These are phyloP conservation scores for Allacma fusca DNA, from an alignment of 2,888 invertebrate genomes.

Conservation along the genomic window DNA sequence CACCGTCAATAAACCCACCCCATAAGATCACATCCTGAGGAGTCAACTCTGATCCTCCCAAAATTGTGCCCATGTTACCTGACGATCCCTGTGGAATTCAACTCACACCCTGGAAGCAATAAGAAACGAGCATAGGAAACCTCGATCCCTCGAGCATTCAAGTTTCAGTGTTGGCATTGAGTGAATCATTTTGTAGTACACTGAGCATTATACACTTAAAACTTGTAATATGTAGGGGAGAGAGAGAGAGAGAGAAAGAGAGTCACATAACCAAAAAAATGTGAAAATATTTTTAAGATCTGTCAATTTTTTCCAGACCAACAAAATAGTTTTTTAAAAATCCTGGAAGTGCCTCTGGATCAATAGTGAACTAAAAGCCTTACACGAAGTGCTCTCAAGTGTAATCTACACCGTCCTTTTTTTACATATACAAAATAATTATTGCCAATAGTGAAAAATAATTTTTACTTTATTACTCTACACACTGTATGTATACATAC, in stretches of 20 bases:
- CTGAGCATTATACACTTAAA: no score
- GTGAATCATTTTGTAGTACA: no score
- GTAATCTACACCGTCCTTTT: not conserved
- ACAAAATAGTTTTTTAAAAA: not conserved
- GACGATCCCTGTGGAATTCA: not conserved
- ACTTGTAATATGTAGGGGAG: no score
- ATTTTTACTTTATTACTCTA: no score
- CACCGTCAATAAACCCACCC: not conserved
- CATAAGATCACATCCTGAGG: not conserved
- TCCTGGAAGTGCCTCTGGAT: not conserved
- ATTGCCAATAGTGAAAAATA: no score
- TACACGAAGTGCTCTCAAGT: not conserved
- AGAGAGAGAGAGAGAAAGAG: no score
- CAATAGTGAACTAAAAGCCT: not conserved
- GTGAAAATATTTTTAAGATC: not conserved
- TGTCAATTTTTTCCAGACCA: not conserved
- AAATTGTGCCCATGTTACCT: not conserved
- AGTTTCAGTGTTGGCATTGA: no score
- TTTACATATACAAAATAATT: no score
- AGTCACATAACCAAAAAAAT: not conserved
- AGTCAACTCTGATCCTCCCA: not conserved
- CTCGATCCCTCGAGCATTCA: no score
- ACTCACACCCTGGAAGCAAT: conserved; percentile 33
- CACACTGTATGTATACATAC: no score
- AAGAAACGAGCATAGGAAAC: not conserved